Evolutionary conservation across 2,888 invertebrate genomes (phyloP).

Genomic region (Temnothorax ravouxi): DNA sequence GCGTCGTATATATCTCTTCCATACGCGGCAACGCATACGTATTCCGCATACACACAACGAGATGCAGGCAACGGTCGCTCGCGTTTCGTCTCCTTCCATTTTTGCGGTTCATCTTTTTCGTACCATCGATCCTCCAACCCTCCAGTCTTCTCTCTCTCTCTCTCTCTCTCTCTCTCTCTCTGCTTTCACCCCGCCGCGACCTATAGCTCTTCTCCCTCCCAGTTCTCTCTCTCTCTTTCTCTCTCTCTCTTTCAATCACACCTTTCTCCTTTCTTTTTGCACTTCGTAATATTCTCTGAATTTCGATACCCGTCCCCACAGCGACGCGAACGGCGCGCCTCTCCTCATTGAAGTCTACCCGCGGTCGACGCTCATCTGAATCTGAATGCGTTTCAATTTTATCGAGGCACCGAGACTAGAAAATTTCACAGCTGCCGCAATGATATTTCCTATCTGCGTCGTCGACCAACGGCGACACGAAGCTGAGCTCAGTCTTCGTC

Average conservation of each 20-base stretch:
- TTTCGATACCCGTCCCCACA: slow-evolving; percentile 53
- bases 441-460: slow-evolving; percentile 34
- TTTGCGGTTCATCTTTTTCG: slow-evolving; percentile 67
- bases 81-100: slow-evolving; percentile 73
- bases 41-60: slow-evolving; percentile 11
- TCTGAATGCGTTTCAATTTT: slow-evolving; percentile 78
- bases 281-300: slow-evolving; percentile 58
- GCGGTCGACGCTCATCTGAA: slow-evolving; percentile 75
- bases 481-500: slow-evolving; percentile 15
- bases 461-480: not conserved
- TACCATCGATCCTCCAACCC: slow-evolving; percentile 52
- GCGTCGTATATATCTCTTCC: slow-evolving; percentile 76
- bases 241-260: not conserved
- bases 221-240: not conserved
- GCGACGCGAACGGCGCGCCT: not conserved
- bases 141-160: not conserved
- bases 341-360: slow-evolving; percentile 27
- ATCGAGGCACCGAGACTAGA: slow-evolving; percentile 70
- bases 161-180: not conserved
- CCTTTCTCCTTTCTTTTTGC: slow-evolving; percentile 24
- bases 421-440: slow-evolving; percentile 63
- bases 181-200: not conserved
- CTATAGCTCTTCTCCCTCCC: not conserved
- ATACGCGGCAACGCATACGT: slow-evolving; percentile 46
- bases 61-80: slow-evolving; percentile 18